A percentile compares a stretch with the other conserved stretches of the same genome.
These are phyloP conservation scores for Tetramorium alpestre DNA, from an alignment of 1,140 invertebrate species.

Conservation along the genomic window DNA sequence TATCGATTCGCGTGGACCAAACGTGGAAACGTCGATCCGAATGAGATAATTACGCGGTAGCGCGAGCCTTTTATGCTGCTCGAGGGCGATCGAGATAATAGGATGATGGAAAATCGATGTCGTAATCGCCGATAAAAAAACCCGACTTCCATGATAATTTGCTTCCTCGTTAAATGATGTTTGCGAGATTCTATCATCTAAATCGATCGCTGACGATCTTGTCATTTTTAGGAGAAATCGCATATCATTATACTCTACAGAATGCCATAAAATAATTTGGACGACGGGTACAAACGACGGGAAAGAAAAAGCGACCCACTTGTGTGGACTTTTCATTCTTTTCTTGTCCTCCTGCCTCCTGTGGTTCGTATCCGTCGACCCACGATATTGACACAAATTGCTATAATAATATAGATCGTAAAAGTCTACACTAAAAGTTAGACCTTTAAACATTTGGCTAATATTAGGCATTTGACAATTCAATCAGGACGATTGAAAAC, in stretches of 20 bases:
- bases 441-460: not conserved
- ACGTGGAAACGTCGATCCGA: constrained; percentile 37
- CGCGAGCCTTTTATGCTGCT: constrained; percentile 35
- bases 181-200: not conserved
- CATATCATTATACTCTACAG: no score
- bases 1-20: constrained; percentile 41
- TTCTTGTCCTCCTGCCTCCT: not conserved
- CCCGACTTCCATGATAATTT: constrained; percentile 25
- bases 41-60: constrained; percentile 26
- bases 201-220: not conserved
- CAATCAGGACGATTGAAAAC: not conserved
- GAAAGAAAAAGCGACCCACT: constrained; percentile 48
- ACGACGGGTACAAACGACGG: not conserved
- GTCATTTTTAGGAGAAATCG: not conserved
- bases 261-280: not conserved
- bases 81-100: constrained; percentile 48
- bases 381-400: constrained; percentile 3
- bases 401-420: not conserved
- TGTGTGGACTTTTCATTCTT: not conserved
- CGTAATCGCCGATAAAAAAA: constrained; percentile 34
- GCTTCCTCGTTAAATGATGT: constrained; percentile 8
- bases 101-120: constrained; percentile 47
- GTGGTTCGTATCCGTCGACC: not conserved
- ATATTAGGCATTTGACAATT: not conserved
- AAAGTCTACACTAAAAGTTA: not conserved